phyloP scores from a whole-genome alignment of 92 coral and sea anemone genomes.

The Montipora capitata region DNA sequence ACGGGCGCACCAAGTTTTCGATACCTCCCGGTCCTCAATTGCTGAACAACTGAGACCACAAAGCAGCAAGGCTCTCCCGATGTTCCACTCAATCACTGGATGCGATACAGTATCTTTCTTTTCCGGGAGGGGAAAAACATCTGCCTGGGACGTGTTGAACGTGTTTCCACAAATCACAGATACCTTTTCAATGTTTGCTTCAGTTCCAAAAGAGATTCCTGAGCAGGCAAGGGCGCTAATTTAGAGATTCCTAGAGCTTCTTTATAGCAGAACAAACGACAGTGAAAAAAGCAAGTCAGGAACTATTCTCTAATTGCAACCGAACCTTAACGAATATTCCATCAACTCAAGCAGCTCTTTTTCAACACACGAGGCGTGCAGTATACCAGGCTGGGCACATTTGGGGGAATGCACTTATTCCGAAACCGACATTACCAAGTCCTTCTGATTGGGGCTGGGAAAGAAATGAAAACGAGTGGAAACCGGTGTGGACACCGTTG shows the following conservation, averaged over 20 bases:
- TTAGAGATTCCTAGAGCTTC: conserved; percentile 27
- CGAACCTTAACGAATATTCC: conserved; percentile 4
- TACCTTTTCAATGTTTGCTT: neutral
- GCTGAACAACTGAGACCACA: conserved; percentile 71
- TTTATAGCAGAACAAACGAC: conserved; percentile 16
- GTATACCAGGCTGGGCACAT: conserved; percentile 34
- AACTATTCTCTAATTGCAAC: conserved; percentile 15
- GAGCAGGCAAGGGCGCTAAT: neutral
- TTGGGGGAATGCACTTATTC: conserved; percentile 23
- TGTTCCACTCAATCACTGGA: conserved; percentile 63
- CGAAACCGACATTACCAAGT: conserved; percentile 21
- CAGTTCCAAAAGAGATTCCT: neutral
- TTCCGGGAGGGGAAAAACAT: conserved; percentile 44
- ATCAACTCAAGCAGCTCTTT: conserved; percentile 14
- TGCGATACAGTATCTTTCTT: conserved; percentile 68
- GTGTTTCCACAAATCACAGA: conserved; percentile 52
- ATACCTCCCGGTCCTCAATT: conserved; percentile 49
- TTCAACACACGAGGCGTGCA: conserved; percentile 18
- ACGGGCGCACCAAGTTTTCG: conserved; percentile 51
- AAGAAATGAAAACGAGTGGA: conserved; percentile 7
- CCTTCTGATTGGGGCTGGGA: conserved; percentile 34
- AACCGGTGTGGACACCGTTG: conserved; percentile 19
- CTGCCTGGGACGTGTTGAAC: conserved; percentile 64
- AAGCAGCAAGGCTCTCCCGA: conserved; percentile 57
- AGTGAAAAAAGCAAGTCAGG: conserved; percentile 17